These are phyloP conservation scores for Delia radicum DNA, from an alignment of 1,140 invertebrate genomes.

Conservation along the genomic window DNA sequence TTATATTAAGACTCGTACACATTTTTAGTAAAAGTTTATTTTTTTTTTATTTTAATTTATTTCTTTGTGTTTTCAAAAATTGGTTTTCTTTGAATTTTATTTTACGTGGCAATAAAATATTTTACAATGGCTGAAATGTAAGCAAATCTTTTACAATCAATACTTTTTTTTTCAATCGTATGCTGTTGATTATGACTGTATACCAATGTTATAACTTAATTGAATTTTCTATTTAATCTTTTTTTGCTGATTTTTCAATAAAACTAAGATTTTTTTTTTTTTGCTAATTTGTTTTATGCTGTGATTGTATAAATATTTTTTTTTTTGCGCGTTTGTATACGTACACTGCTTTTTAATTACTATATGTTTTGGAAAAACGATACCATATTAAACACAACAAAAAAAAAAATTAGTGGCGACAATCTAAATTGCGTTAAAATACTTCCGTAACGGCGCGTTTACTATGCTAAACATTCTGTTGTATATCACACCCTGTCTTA, in stretches of 20 bases:
- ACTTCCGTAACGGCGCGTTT: slow-evolving; percentile 21
- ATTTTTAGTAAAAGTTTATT: no score
- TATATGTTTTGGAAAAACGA: neutral
- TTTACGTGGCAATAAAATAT: no score
- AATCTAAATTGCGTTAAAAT: slow-evolving; percentile 8
- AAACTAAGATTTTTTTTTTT: neutral
- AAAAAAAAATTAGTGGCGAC: neutral
- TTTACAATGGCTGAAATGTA: no score
- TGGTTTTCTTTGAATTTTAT: no score
- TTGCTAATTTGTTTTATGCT: neutral
- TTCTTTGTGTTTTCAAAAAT: neutral
- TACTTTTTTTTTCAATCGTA: neutral
- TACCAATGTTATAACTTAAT: neutral
- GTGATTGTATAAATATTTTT: slow-evolving; percentile 7
- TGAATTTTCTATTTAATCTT: no score
- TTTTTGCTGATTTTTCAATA: neutral
- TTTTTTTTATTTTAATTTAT: neutral
- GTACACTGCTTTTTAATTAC: neutral
- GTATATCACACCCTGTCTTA: slow-evolving; percentile 9
- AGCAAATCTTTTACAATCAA: neutral
- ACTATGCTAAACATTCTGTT: neutral
- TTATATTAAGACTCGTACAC: no score
- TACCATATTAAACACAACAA: neutral
- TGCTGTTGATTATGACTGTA: neutral
- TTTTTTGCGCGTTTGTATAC: neutral